phyloP scores from a whole-genome alignment of 1,140 invertebrate genomes.

The Sycophaga agraensis region DNA sequence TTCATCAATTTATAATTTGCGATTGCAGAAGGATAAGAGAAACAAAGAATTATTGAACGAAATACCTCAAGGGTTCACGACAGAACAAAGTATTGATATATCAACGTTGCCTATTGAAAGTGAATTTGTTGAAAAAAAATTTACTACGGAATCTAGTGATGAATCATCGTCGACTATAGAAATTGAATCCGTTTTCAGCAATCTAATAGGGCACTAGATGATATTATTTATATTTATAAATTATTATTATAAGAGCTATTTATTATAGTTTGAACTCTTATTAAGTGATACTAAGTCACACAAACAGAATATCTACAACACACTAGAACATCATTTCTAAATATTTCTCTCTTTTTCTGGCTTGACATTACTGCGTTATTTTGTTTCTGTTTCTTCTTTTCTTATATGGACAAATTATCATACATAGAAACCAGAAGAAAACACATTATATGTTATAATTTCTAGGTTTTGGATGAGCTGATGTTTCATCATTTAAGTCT shows the following conservation, averaged over 20 bases:
- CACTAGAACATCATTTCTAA: conserved; percentile 23
- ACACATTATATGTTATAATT: conserved; percentile 42
- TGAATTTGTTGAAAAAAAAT: conserved; percentile 42
- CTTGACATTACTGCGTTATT: conserved; percentile 19
- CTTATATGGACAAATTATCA: conserved; percentile 11
- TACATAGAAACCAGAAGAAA: conserved; percentile 21
- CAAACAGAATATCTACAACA: conserved; percentile 31
- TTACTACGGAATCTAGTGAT: conserved; percentile 47
- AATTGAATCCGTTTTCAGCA: conserved; percentile 55
- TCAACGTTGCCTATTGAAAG: conserved; percentile 53
- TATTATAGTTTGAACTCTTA: neutral
- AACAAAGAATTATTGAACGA: conserved; percentile 42
- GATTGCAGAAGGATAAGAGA: neutral
- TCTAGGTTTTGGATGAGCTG: conserved; percentile 49
- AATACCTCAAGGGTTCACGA: conserved; percentile 38
- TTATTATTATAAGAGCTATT: conserved; percentile 4
- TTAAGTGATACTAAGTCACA: conserved; percentile 18
- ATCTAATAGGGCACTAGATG: conserved; percentile 40
- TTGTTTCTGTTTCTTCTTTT: conserved; percentile 27
- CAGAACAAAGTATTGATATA: conserved; percentile 42
- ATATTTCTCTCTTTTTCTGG: conserved; percentile 20
- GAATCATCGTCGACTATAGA: conserved; percentile 55
- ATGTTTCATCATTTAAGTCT: conserved; percentile 42
- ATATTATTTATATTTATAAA: conserved; percentile 1
- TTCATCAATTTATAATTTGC: neutral